These are phyloP conservation scores for Rhabdornis inornatus DNA, from an alignment of 2,113 vertebrate genomes.

Conservation along the genomic window DNA sequence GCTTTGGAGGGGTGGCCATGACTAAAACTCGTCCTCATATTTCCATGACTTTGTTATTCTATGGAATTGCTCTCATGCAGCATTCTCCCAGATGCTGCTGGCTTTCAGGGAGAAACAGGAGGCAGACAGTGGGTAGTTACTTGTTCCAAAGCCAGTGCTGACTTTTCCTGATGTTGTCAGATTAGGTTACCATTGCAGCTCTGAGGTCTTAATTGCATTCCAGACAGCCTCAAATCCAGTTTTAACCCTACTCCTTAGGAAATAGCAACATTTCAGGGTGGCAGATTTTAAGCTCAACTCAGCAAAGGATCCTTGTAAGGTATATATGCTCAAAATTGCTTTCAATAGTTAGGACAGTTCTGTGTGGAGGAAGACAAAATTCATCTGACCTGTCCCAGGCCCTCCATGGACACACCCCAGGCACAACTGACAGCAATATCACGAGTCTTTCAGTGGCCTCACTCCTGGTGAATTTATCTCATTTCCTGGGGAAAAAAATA, in stretches of 20 bases:
- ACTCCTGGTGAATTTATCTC: not conserved
- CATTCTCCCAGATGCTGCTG: not conserved
- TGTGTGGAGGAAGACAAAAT: not conserved
- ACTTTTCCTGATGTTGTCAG: constrained; percentile 22
- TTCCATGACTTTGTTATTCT: not conserved
- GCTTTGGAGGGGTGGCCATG: not conserved
- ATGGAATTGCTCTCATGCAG: fast-evolving
- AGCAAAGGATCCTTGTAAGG: not conserved
- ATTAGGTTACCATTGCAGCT: not conserved
- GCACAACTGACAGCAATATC: fast-evolving
- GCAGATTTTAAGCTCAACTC: not conserved
- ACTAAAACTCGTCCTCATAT: not conserved
- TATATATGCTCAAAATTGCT: not conserved
- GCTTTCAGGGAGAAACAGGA: not conserved
- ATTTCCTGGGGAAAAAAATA: not conserved
- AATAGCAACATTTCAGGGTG: not conserved
- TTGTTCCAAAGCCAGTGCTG: not conserved
- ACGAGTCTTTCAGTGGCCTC: not conserved
- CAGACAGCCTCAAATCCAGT: not conserved
- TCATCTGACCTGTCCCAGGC: fast-evolving
- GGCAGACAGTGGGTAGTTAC: not conserved
- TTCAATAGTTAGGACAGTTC: not conserved
- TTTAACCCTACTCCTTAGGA: not conserved
- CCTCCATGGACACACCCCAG: fast-evolving
- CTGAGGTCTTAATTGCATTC: not conserved